phyloP scores from a whole-genome alignment of 2,113 vertebrate species.

The Aythya baeri region DNA sequence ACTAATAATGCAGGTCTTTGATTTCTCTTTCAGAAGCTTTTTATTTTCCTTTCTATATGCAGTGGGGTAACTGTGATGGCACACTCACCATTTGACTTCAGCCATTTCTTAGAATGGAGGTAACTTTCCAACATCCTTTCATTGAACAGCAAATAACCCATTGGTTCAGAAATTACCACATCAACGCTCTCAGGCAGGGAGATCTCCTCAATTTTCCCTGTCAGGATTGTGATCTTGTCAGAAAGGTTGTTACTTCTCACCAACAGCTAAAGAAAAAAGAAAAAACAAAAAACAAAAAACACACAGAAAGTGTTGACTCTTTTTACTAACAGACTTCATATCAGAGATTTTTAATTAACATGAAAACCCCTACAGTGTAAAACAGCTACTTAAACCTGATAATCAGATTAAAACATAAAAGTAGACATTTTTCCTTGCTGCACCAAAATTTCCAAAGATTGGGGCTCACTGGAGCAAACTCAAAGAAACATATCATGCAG shows the following conservation, averaged over 20 bases:
- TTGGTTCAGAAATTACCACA: slow-evolving; percentile 83
- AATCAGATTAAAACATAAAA: not conserved
- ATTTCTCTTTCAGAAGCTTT: not conserved
- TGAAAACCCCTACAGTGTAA: not conserved
- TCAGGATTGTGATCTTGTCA: slow-evolving; percentile 78
- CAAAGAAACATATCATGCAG: not conserved
- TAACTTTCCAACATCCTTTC: slow-evolving; percentile 81
- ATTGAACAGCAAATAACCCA: slow-evolving; percentile 84
- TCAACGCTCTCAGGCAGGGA: slow-evolving; percentile 79
- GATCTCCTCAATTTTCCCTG: slow-evolving; percentile 80
- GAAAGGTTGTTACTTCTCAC: slow-evolving; percentile 80
- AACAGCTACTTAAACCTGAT: not conserved
- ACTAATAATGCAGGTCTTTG: not conserved
- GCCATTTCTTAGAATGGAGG: slow-evolving; percentile 82
- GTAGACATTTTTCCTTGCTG: not conserved
- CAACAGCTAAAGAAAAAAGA: slow-evolving; percentile 70
- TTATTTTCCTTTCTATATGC: not conserved
- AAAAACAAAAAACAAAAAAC: not conserved
- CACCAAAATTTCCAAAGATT: not conserved
- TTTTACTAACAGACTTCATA: not conserved
- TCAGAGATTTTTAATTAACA: not conserved
- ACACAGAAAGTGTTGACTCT: not conserved
- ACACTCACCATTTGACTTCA: slow-evolving; percentile 80
- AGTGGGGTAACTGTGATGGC: not conserved
- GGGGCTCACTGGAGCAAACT: not conserved